These are phyloP conservation scores for Eristalis tenax DNA, from an alignment of 2,888 invertebrate genomes.

Conservation along the genomic window DNA sequence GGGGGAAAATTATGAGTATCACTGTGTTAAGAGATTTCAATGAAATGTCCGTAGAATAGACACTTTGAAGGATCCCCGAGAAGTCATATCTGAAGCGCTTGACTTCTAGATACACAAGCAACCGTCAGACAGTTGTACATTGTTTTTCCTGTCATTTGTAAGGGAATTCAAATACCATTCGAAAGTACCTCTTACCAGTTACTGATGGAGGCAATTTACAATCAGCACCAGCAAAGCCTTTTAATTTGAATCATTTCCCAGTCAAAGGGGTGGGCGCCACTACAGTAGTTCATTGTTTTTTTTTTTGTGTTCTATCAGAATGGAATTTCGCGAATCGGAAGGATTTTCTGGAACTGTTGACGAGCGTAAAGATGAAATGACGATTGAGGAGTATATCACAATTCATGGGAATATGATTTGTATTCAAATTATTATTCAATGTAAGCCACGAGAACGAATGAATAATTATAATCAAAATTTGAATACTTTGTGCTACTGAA, in stretches of 20 bases:
- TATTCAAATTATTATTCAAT: neutral
- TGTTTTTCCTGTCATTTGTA: neutral
- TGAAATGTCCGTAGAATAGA: conserved; percentile 22
- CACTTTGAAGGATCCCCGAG: neutral
- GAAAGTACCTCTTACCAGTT: neutral
- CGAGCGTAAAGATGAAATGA: neutral
- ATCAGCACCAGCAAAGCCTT: neutral
- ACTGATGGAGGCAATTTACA: neutral
- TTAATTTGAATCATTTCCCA: neutral
- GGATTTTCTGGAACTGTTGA: neutral
- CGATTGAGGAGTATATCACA: neutral
- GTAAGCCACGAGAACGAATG: neutral
- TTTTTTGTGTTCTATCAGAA: neutral
- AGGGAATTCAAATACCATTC: neutral
- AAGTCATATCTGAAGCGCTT: neutral
- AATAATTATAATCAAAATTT: neutral
- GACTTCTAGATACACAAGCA: neutral
- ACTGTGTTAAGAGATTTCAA: conserved; percentile 26
- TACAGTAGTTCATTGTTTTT: neutral
- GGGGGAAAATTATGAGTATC: conserved; percentile 25
- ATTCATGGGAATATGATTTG: neutral
- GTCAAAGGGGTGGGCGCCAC: neutral
- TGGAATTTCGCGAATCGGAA: neutral
- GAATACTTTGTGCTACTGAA: neutral
- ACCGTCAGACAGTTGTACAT: neutral